Evolutionary conservation across 1,140 invertebrate genomes (phyloP), one percentile per base, ranked within the genome.

Genomic region (Orchestia grillus): DNA sequence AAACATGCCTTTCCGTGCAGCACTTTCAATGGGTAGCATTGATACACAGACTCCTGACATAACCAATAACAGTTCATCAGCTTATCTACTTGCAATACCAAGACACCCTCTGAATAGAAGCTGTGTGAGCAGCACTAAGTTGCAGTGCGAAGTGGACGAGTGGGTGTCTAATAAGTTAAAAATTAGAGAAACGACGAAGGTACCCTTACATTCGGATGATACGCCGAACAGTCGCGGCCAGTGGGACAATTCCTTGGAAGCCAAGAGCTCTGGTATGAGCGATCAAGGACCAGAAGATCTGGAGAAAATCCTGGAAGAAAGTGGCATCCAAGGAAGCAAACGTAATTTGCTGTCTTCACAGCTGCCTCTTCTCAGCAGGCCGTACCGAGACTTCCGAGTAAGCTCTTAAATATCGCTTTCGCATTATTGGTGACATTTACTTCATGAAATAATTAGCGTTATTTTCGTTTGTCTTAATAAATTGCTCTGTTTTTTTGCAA

Each of bases 91-190:
- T 90, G 88, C 42, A 44, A 87, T 95, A 44, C 96, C 92, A 97
- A 97, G 62, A 97, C 97, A 42, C 97, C 97, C 87, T 97, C 97
- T 87, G 8, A 96, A 57, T 42, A 88, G 1, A 19, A 53, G 4
- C n/a, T 88, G 62, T 45, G n/a, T 96, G 40, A 87, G 45, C 77
- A 45, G 19, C 43, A 44, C 44, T n/a, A 94, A 94, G 36, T 15
- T n/a, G 28, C 92, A 94, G 44, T 40, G 44, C 41, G 8, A 8
- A 0, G 92, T 94, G 6, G 44, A 94, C 44, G 44, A 94, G 43
- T 94, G 92, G 92, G 6, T 94, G 44, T 44, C 92, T 23, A 40
- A 94, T 4, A 94, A 94, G 44, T 94, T 94, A 44, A 45, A 94
- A 0, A 44, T 28, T 43, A 47, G 44, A 45, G 40, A 44, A 15